Conservation (phyloP, 2,797 vertebrate species). For the Lycodopsis pacificus region DNA sequence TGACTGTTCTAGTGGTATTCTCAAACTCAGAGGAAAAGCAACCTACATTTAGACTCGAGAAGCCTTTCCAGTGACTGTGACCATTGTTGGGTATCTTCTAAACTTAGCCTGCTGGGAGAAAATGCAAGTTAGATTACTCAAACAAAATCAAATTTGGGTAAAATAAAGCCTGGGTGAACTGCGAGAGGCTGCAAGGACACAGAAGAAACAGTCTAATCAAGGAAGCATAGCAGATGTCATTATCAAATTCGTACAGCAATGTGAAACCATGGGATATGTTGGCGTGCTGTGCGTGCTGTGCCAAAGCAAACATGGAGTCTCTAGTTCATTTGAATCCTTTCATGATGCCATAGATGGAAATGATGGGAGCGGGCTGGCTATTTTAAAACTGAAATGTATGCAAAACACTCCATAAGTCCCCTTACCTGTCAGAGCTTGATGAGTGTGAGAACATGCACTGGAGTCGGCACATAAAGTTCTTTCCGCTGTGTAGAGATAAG, state of each 20-base stretch:
- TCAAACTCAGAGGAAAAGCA: slow-evolving; percentile 26
- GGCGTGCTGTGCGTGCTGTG: slow-evolving; percentile 40
- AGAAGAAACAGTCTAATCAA: slow-evolving; percentile 41
- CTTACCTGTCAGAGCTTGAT: slow-evolving; percentile 83
- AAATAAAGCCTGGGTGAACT: slow-evolving; percentile 25
- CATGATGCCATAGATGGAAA: slow-evolving; percentile 80
- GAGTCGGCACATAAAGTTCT: slow-evolving; percentile 86
- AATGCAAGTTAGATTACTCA: slow-evolving; percentile 67
- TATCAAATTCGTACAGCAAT: slow-evolving; percentile 61
- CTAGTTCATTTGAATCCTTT: slow-evolving; percentile 74
- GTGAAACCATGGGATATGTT: slow-evolving; percentile 58
- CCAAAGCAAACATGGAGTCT: slow-evolving; percentile 78
- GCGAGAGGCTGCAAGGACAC: slow-evolving; percentile 3
- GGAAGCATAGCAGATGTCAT: slow-evolving; percentile 55
- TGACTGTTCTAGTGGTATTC: slow-evolving; percentile 35
- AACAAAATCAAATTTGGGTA: slow-evolving; percentile 58
- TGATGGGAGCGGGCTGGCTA: slow-evolving; percentile 65
- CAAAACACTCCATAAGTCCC: slow-evolving; percentile 74
- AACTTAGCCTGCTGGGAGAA: slow-evolving; percentile 84
- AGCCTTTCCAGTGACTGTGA: slow-evolving; percentile 89
- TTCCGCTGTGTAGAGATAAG: slow-evolving; percentile 79
- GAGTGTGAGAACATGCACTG: slow-evolving; percentile 85
- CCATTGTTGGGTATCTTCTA: slow-evolving; percentile 90
- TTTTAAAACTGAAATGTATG: slow-evolving; percentile 79
- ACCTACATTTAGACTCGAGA: slow-evolving; percentile 90